A percentile compares a stretch with the other conserved stretches of the same genome.
Evolutionary conservation across 2,888 invertebrate genomes (phyloP).

Genomic region (Synanthedon andrenaeformis): DNA sequence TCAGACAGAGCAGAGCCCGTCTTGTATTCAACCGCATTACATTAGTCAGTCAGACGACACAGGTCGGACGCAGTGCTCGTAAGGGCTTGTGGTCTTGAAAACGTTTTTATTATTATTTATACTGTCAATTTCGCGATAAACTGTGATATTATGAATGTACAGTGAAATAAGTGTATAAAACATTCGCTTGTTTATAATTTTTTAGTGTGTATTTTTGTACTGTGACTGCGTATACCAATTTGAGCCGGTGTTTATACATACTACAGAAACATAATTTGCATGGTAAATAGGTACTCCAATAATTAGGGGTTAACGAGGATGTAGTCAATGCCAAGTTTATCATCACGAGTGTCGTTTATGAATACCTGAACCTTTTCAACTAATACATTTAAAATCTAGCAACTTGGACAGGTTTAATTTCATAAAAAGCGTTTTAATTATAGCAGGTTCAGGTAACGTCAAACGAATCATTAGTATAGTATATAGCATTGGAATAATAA

Average conservation of each 20-base stretch:
- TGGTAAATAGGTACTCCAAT: slow-evolving; percentile 29
- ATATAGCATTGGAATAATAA: too few relatives aligned
- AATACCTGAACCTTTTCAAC: too few relatives aligned
- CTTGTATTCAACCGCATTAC: not conserved
- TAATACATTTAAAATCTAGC: too few relatives aligned
- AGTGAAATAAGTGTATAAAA: not conserved
- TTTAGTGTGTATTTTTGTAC: not conserved
- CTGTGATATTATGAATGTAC: not conserved
- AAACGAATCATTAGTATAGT: too few relatives aligned
- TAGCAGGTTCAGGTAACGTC: too few relatives aligned
- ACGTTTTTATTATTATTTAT: slow-evolving; percentile 1
- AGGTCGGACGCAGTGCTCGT: slow-evolving; percentile 41
- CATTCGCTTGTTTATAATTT: not conserved
- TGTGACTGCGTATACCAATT: slow-evolving; percentile 4
- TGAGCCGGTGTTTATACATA: slow-evolving; percentile 18
- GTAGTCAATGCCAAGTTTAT: slow-evolving; percentile 46
- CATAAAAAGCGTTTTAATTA: too few relatives aligned
- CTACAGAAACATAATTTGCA: slow-evolving; percentile 24
- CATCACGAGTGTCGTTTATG: too few relatives aligned
- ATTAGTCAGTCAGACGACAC: slow-evolving; percentile 38
- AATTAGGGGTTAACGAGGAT: slow-evolving; percentile 29
- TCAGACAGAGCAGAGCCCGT: slow-evolving; percentile 1
- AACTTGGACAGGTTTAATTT: too few relatives aligned
- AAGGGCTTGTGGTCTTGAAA: slow-evolving; percentile 24
- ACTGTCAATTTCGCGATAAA: slow-evolving; percentile 2